phyloP scores from a whole-genome alignment of 1,140 invertebrate genomes.

The Drosophila seguyi region DNA sequence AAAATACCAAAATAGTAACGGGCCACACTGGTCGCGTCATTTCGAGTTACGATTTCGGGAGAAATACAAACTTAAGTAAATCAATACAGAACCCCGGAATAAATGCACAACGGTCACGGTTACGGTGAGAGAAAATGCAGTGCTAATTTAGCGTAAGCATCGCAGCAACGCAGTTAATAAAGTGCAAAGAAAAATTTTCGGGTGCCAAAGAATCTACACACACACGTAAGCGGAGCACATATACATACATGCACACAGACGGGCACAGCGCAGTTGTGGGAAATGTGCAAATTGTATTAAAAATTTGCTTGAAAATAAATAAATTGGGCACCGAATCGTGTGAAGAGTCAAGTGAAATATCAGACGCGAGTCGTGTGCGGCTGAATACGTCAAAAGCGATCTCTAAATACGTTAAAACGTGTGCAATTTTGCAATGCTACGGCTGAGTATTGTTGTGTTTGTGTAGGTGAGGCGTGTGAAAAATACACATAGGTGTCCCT shows the following conservation, averaged over 20 bases:
- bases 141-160: conserved; percentile 48
- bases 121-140: conserved; percentile 21
- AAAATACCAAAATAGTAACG: conserved; percentile 11
- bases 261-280: conserved; percentile 57
- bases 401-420: conserved; percentile 36
- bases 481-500: conserved; percentile 61
- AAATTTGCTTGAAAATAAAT: conserved; percentile 56
- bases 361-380: conserved; percentile 20
- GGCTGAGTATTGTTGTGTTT: conserved; percentile 30
- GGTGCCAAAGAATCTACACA: conserved; percentile 70
- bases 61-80: conserved; percentile 45
- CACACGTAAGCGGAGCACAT: conserved; percentile 34
- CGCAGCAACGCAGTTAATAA: conserved; percentile 20
- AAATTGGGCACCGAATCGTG: conserved; percentile 32
- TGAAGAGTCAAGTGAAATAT: conserved; percentile 39
- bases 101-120: conserved; percentile 21
- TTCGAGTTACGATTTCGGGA: conserved; percentile 41
- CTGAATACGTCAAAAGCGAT: conserved; percentile 21
- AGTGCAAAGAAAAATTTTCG: conserved; percentile 59
- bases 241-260: conserved; percentile 39
- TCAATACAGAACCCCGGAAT: conserved; percentile 51
- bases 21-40: conserved; percentile 31
- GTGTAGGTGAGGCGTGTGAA: conserved; percentile 63
- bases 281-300: conserved; percentile 76
- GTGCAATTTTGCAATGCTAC: conserved; percentile 59